Base-by-base conservation (phyloP, 2,888 invertebrate genomes). In the Nomada ruficornis region DNA sequence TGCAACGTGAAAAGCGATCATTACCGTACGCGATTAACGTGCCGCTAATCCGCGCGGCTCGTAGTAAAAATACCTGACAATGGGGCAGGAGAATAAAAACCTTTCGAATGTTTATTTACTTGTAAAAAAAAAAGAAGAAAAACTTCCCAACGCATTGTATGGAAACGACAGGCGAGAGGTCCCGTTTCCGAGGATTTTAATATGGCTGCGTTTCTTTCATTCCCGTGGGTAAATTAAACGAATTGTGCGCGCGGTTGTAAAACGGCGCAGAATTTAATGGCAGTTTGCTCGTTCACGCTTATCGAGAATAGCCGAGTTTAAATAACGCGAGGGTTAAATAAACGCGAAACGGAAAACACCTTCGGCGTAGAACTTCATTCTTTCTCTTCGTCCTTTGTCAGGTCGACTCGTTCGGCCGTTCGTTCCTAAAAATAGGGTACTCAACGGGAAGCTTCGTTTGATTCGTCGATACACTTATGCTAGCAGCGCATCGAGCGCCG, bases 191-290 rank as follows among this genome's bases (percentile, higher is more conserved):
- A 65, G 42, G 55, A 72, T 62, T 78, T 72, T 26, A 65, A 67
- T 57, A 62, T 80, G 26, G 18, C 44, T 18, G 44, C 47, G 36
- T 29, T 67, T 44, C 71, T 69, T 59, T 68, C 15, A 59, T 44
- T 52, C 42, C 29, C 10, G 60, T 26, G 20, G 10, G 23, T 18
- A 44, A 62, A 75, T 69, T 79, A 63, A 69, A 68, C 50, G 68
- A 52, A 26, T 64, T 54, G 67, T 44, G 36, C 29, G 18, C 54
- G 18, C 18, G 18, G 10, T 29, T 3, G 11, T n/a, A 18, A 18
- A 69, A 52, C 18, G 42, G 42, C 5, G 11, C 13, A 26, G 47
- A 65, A 77, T 67, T 77, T 77, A 80, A 77, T 80, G 62, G 65
- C 71, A 44, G 44, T 5, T 50, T 29, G 29, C 54, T 55, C 64